Percentiles rank a stretch among this genome's conserved stretches.
Conservation (phyloP, 1,140 invertebrate genomes). For the Armadillidium nasatum region DNA sequence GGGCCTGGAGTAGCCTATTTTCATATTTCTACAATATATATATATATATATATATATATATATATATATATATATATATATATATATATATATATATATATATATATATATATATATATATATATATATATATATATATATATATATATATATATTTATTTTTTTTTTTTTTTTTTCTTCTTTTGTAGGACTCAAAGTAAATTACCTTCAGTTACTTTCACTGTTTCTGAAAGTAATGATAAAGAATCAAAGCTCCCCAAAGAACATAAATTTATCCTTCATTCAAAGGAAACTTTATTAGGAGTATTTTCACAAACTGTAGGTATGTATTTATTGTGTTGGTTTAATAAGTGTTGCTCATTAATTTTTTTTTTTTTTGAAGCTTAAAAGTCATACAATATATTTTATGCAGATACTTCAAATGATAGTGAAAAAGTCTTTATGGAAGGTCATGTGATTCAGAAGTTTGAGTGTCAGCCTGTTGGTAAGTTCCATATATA, state of each 20-base stretch:
- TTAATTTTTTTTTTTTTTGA: background rate
- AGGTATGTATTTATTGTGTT: background rate
- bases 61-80: too few species aligned
- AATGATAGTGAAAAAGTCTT: constrained; percentile 61
- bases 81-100: too few species aligned
- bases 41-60: too few species aligned
- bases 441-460: constrained; percentile 87
- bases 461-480: constrained; percentile 86
- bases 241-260: constrained; percentile 10
- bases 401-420: constrained; percentile 48
- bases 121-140: too few species aligned
- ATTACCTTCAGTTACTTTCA: constrained; percentile 24
- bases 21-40: too few species aligned
- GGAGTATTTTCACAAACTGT: constrained; percentile 24
- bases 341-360: background rate
- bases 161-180: too few species aligned
- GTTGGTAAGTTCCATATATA: constrained; percentile 55
- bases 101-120: too few species aligned
- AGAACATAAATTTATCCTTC: constrained; percentile 24
- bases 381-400: background rate
- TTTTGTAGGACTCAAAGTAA: constrained; percentile 22
- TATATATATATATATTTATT: too few species aligned
- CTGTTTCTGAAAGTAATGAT: constrained; percentile 3
- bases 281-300: constrained; percentile 16
- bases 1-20: too few species aligned